phyloP scores from a whole-genome alignment of 2,797 vertebrate genomes.

The Eulemur coronatus region DNA sequence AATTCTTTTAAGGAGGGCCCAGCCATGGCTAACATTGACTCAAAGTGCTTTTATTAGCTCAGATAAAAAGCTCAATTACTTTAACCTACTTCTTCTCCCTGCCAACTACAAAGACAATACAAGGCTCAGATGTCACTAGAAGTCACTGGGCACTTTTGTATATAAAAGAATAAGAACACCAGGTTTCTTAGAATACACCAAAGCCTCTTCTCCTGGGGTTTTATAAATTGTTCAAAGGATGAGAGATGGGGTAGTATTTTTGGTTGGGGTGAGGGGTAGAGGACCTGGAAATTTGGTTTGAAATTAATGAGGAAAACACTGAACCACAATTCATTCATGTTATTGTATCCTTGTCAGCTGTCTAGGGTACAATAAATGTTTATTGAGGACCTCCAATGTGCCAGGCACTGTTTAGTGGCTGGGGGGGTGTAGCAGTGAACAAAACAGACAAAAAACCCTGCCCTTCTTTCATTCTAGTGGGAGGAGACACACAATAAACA shows the following conservation, averaged over 20 bases:
- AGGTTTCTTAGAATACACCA: slow-evolving; percentile 8
- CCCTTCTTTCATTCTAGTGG: not conserved
- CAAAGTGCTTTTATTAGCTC: slow-evolving; percentile 13
- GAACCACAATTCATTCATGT: not conserved
- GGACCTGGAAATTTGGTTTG: not conserved
- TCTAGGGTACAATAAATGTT: not conserved
- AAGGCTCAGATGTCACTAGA: not conserved
- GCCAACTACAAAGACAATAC: not conserved
- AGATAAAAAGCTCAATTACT: slow-evolving; percentile 46
- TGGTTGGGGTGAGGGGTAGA: not conserved
- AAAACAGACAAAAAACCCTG: not conserved
- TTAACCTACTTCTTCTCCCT: slow-evolving; percentile 55
- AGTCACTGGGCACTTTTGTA: not conserved
- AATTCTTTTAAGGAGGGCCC: not conserved
- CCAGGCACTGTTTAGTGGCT: not conserved
- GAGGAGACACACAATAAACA: not conserved
- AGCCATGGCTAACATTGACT: not conserved
- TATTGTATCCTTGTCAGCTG: not conserved
- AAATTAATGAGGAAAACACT: not conserved
- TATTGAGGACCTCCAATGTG: not conserved
- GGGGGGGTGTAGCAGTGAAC: not conserved
- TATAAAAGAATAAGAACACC: slow-evolving; percentile 16
- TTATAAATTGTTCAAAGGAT: not conserved
- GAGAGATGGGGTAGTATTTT: not conserved
- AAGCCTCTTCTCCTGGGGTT: not conserved